Evolutionary conservation across 2,888 invertebrate species (phyloP), one percentile per base, ranked within the genome.

Genomic region (Parnassius orleans): DNA sequence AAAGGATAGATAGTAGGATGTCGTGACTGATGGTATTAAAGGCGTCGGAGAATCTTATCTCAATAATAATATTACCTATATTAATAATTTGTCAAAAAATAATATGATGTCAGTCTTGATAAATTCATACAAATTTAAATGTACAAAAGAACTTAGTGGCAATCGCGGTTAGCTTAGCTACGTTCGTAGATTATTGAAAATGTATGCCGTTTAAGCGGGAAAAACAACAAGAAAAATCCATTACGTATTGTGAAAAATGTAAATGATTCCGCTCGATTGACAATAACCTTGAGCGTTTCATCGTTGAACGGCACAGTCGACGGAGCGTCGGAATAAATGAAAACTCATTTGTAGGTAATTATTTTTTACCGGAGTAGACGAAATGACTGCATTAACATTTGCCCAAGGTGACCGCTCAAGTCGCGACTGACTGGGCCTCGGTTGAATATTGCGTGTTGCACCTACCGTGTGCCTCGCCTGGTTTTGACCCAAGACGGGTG

Each of bases 371-470:
- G 73, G 77, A 73, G 74, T 76, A 76, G 81, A 78, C 80, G 73
- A 78, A 80, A 79, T 86, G 85, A 86, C 81, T 80, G 86, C 84
- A 85, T 87, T 89, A 88, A 84, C 87, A 90, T 90, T 87, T 81
- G 83, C 80, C 83, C 90, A 90, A 90, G 90, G 90, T 90, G 90
- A 90, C 87, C 87, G 86, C 77, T 80, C 80, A 78, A 78, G 89
- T 87, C 78, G 84, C 87, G 89, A 83, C 84, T 90, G 84, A 90
- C 83, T 88, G 90, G 86, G 75, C 88, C 87, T 86, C 83, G 83
- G 77, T 81, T 78, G 77, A 79, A 80, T 79, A 79, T 76, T 76
- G 75, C 74, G 75, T 63, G 65, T 65, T 61, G 65, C 77, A 74
- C 72, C 79, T 80, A 79, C 70, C 71, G 68, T 72, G 69, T 68